These are phyloP conservation scores for Mormyrus proboscirostris DNA, from an alignment of 2,797 vertebrate genomes.

Conservation along the genomic window DNA sequence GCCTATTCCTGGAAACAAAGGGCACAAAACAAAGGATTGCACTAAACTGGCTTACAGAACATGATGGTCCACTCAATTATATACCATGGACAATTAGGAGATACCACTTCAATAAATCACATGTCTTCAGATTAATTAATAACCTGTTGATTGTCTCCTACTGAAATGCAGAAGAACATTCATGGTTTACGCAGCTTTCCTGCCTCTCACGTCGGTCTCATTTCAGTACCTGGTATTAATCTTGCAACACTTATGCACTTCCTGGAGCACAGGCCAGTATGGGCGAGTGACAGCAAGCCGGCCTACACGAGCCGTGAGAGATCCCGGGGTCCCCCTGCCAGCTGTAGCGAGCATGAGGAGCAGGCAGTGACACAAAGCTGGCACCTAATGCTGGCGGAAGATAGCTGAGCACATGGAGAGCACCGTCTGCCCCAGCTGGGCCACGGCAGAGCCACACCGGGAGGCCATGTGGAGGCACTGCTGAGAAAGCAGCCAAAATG, in stretches of 20 bases:
- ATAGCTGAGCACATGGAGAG: background rate
- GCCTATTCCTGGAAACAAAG: background rate
- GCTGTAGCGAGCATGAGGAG: background rate
- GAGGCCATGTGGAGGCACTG: background rate
- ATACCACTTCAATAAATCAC: background rate
- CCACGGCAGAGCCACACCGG: background rate
- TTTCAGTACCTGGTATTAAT: background rate
- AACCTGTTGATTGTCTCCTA: background rate
- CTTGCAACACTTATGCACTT: background rate
- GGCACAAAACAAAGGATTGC: background rate
- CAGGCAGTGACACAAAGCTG: background rate
- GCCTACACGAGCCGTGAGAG: background rate
- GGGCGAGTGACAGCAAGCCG: background rate
- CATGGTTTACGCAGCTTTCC: background rate
- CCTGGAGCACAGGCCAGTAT: background rate
- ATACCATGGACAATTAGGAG: background rate
- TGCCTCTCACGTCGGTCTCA: background rate
- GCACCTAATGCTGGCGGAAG: background rate
- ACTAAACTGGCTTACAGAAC: background rate
- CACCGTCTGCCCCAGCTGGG: background rate
- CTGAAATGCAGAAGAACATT: background rate
- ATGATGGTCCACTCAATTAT: background rate
- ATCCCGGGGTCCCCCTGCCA: background rate
- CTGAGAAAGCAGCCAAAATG: constrained; percentile 43
- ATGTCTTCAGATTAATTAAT: background rate